Percentiles rank a stretch among this genome's conserved stretches.
These are phyloP conservation scores for Amazonetta brasiliensis DNA, from an alignment of 2,797 vertebrate genomes.

Conservation along the genomic window DNA sequence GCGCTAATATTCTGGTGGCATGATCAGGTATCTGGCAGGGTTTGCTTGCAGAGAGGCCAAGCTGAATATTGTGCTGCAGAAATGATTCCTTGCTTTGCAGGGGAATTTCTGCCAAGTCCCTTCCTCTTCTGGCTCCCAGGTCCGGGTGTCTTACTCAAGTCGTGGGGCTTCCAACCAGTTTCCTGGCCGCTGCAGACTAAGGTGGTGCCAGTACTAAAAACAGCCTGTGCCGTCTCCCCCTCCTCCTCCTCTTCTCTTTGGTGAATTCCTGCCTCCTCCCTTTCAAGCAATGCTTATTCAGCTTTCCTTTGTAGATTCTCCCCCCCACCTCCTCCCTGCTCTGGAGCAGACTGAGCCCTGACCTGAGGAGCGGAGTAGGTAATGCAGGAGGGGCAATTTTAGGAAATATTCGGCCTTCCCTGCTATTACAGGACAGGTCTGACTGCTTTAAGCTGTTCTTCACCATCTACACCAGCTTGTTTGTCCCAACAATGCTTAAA, in stretches of 20 bases:
- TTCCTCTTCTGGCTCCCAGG: conserved; percentile 52
- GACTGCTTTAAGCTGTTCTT: conserved; percentile 8
- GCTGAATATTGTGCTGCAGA: conserved; percentile 58
- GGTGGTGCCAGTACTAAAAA: conserved; percentile 64
- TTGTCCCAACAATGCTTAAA: background rate
- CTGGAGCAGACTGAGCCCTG: background rate
- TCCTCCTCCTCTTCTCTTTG: conserved; percentile 11
- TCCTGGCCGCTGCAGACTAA: conserved; percentile 48
- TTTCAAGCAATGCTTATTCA: conserved; percentile 64
- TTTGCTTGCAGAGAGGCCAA: conserved; percentile 19
- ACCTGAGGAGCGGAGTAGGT: background rate
- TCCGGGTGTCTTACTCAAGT: conserved; percentile 54
- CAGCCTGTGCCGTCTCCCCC: background rate
- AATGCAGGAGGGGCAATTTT: conserved; percentile 35
- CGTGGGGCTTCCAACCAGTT: conserved; percentile 53
- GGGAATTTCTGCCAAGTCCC: conserved; percentile 56
- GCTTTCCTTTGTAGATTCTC: conserved; percentile 28
- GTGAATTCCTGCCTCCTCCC: conserved; percentile 52
- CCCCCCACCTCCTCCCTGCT: background rate
- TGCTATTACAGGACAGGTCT: conserved; percentile 29
- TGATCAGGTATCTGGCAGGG: conserved; percentile 2
- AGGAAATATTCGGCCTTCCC: conserved; percentile 12
- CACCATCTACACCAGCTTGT: background rate
- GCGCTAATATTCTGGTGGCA: conserved; percentile 26
- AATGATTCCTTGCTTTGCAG: conserved; percentile 21